phyloP scores from a whole-genome alignment of 2,797 vertebrate genomes.

The Poecilia gillii region DNA sequence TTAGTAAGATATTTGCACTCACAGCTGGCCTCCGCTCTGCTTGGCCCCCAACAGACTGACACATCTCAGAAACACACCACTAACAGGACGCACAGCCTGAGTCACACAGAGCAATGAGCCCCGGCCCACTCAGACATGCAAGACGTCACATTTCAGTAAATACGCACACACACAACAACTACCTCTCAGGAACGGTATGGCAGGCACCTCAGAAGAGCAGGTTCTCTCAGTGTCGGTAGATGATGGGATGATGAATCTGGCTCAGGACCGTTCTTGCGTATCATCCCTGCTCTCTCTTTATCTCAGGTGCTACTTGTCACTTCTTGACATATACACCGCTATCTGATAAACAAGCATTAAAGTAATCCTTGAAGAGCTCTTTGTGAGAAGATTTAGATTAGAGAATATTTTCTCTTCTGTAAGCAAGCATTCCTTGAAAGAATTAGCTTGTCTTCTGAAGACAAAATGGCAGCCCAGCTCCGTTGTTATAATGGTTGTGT shows the following conservation, averaged over 20 bases:
- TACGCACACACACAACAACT: conserved; percentile 12
- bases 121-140: conserved; percentile 38
- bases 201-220: conserved; percentile 46
- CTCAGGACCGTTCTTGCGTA: conserved; percentile 39
- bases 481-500: neutral
- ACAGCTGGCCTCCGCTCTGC: conserved; percentile 34
- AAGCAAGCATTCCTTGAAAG: neutral
- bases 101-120: conserved; percentile 48
- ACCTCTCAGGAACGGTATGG: conserved; percentile 23
- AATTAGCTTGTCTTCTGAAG: neutral
- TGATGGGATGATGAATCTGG: conserved; percentile 49
- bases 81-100: conserved; percentile 42
- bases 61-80: conserved; percentile 36
- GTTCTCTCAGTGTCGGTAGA: conserved; percentile 43
- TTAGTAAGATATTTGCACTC: conserved; percentile 15
- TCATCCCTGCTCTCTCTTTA: conserved; percentile 20
- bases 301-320: conserved; percentile 13
- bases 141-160: conserved; percentile 40
- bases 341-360: conserved; percentile 7
- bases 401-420: neutral
- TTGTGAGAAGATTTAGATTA: conserved; percentile 14
- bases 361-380: neutral
- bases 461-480: neutral
- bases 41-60: conserved; percentile 28
- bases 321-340: neutral